These are phyloP conservation scores for Gymnocypris eckloni DNA, from an alignment of 2,797 vertebrate genomes.

Conservation along the genomic window DNA sequence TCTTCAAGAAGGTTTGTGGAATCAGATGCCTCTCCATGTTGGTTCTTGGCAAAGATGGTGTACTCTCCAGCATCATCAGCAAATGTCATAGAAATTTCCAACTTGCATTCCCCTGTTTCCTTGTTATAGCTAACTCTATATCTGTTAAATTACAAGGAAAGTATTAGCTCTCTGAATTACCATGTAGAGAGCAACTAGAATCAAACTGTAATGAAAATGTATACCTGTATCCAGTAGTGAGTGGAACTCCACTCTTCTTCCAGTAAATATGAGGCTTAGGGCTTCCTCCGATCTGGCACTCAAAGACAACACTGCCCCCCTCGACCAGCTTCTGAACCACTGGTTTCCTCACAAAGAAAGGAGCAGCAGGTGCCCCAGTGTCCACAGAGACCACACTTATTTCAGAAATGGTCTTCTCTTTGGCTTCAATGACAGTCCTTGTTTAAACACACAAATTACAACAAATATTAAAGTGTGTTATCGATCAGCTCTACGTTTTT, in stretches of 20 bases:
- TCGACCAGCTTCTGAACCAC: slow-evolving; percentile 85
- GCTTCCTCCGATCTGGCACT: slow-evolving; percentile 87
- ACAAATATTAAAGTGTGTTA: background rate
- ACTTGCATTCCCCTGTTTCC: slow-evolving; percentile 90
- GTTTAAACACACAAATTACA: slow-evolving; percentile 9
- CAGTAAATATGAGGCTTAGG: slow-evolving; percentile 89
- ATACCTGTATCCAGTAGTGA: slow-evolving; percentile 92
- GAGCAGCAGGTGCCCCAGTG: slow-evolving; percentile 78
- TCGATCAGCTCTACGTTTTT: background rate
- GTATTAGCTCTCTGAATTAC: slow-evolving; percentile 1
- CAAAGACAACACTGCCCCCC: slow-evolving; percentile 85
- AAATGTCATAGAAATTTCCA: slow-evolving; percentile 99
- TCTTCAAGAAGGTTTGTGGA: slow-evolving; percentile 90
- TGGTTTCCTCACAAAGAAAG: slow-evolving; percentile 86
- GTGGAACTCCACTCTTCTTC: slow-evolving; percentile 88
- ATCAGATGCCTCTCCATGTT: slow-evolving; percentile 89
- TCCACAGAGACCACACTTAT: slow-evolving; percentile 72
- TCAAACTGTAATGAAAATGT: background rate
- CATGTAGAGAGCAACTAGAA: background rate
- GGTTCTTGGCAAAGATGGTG: slow-evolving; percentile 88
- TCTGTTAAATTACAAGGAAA: slow-evolving; percentile 70
- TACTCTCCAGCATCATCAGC: slow-evolving; percentile 98
- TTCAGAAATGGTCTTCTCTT: slow-evolving; percentile 80
- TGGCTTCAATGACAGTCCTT: slow-evolving; percentile 81
- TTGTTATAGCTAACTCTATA: slow-evolving; percentile 85